Percentiles rank a stretch among this genome's conserved stretches.
Conservation (phyloP, 2,888 invertebrate genomes). For the Trimorus sp. region DNA sequence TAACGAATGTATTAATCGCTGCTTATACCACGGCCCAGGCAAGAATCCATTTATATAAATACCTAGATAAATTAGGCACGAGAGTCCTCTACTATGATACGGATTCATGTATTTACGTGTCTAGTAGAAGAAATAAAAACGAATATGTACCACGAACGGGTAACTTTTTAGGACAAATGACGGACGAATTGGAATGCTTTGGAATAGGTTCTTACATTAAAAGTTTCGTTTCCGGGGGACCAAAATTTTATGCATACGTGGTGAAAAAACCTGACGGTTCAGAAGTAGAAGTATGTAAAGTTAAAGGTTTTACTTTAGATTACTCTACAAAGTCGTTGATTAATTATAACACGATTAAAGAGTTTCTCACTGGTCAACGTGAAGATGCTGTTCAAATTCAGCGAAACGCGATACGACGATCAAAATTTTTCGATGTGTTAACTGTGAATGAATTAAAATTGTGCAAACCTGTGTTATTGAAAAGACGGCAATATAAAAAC, state of each 20-base stretch:
- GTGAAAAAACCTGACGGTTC: background rate
- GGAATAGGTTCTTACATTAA: constrained; percentile 26
- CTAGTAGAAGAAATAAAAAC: too few species aligned
- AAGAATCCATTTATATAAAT: too few species aligned
- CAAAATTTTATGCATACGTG: constrained; percentile 19
- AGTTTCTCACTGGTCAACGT: background rate
- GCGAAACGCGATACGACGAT: background rate
- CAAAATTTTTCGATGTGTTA: constrained; percentile 1
- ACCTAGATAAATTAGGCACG: background rate
- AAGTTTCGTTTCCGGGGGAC: constrained; percentile 19
- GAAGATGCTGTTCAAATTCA: background rate
- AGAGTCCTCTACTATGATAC: constrained; percentile 11
- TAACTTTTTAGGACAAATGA: constrained; percentile 28
- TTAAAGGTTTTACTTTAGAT: constrained; percentile 35
- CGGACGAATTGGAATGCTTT: too few species aligned
- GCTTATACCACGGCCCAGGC: constrained; percentile 9
- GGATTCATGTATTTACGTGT: background rate
- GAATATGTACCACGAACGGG: constrained; percentile 6
- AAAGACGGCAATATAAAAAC: constrained; percentile 9
- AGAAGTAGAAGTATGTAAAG: constrained; percentile 16
- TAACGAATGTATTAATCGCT: constrained; percentile 7
- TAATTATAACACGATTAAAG: constrained; percentile 13
- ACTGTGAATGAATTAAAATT: constrained; percentile 1
- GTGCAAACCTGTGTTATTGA: constrained; percentile 13
- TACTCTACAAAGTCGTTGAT: constrained; percentile 2